A percentile compares a stretch with the other conserved stretches of the same genome.
Evolutionary conservation across 2,888 invertebrate genomes (phyloP).

Genomic region (Melanargia galathea): DNA sequence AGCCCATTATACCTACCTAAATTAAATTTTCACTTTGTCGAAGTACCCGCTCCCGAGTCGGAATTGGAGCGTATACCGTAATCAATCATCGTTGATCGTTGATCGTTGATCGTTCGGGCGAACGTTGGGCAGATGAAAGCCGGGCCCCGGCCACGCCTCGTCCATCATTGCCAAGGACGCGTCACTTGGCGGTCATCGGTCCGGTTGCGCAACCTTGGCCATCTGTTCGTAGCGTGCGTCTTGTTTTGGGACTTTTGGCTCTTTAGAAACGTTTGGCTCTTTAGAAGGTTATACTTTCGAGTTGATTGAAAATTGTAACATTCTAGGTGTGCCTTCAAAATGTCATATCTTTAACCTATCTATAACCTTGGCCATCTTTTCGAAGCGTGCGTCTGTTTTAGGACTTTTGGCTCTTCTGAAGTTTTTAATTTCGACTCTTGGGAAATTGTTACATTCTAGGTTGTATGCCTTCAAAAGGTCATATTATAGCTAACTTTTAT

Average conservation of each 20-base stretch:
- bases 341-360: too few relatives aligned
- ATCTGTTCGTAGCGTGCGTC: constrained; percentile 2
- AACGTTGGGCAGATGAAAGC: constrained; percentile 12
- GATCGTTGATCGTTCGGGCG: constrained; percentile 19
- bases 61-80: constrained; percentile 20
- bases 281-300: too few relatives aligned
- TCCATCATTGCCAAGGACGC: constrained; percentile 36
- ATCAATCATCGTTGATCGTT: constrained; percentile 35
- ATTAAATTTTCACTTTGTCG: constrained; percentile 17
- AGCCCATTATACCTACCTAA: constrained; percentile 3
- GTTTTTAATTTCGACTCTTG: too few relatives aligned
- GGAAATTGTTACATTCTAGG: too few relatives aligned
- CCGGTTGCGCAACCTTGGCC: constrained; percentile 31
- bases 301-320: too few relatives aligned
- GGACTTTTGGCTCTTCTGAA: too few relatives aligned
- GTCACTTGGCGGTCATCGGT: constrained; percentile 31
- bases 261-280: too few relatives aligned
- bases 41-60: constrained; percentile 13
- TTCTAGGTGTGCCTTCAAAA: too few relatives aligned
- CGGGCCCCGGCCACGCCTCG: constrained; percentile 17
- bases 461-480: too few relatives aligned
- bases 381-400: too few relatives aligned
- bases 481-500: too few relatives aligned
- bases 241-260: background rate
- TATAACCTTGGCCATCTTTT: too few relatives aligned